Conservation (phyloP, 2,797 vertebrate genomes). For the Centroberyx gerrardi region DNA sequence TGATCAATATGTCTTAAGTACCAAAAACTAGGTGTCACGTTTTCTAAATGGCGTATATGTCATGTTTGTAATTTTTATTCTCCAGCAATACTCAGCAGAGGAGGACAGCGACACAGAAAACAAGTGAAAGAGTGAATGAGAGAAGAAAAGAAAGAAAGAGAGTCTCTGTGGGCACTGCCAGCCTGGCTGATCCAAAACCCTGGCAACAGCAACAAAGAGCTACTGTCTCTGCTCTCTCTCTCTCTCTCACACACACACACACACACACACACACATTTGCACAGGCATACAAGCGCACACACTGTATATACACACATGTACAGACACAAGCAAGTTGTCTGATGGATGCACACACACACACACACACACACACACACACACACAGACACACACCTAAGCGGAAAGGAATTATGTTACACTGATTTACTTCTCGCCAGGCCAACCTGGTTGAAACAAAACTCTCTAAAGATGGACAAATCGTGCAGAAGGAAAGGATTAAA, state of each 20-base stretch:
- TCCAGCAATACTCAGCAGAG: conserved; percentile 4
- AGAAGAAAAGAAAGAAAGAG: conserved; percentile 54
- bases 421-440: neutral
- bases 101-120: conserved; percentile 25
- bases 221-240: conserved; percentile 58
- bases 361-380: conserved; percentile 3
- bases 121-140: conserved; percentile 38
- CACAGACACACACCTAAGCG: neutral
- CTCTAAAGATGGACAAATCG: too few relatives aligned
- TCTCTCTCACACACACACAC: conserved; percentile 38
- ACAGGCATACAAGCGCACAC: conserved; percentile 14
- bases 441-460: neutral
- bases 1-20: neutral
- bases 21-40: neutral
- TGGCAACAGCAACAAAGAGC: conserved; percentile 75
- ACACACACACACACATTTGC: neutral
- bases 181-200: conserved; percentile 56
- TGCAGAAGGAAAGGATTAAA: too few relatives aligned
- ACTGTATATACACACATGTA: conserved; percentile 18
- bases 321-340: neutral
- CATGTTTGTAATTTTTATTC: neutral
- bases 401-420: neutral
- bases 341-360: conserved; percentile 3
- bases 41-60: too few relatives aligned
- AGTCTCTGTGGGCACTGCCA: conserved; percentile 58